Conservation (phyloP, 2,113 vertebrate genomes). For the Platycercus adscitus region DNA sequence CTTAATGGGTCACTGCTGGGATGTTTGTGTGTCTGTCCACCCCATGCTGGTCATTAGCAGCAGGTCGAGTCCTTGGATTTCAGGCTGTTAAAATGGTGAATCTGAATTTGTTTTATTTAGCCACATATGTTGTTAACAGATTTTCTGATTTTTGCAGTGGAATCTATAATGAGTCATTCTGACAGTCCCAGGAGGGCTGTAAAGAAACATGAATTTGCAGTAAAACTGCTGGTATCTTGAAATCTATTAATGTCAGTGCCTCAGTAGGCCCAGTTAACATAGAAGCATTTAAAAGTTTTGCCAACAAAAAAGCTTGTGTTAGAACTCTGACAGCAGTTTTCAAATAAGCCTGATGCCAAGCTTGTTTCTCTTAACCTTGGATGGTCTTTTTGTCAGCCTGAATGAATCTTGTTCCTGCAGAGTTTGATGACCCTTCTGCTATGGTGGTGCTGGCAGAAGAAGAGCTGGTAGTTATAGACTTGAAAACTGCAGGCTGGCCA, state of each 20-base stretch:
- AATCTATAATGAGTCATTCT: neutral
- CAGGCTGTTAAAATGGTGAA: neutral
- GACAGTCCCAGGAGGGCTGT: neutral
- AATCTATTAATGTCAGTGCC: neutral
- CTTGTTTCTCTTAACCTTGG: neutral
- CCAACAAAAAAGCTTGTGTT: neutral
- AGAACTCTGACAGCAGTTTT: neutral
- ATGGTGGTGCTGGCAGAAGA: constrained; percentile 96
- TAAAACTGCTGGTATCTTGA: neutral
- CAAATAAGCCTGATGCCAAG: neutral
- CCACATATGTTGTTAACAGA: neutral
- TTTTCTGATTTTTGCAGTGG: neutral
- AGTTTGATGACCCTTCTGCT: constrained; percentile 86
- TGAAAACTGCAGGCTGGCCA: constrained; percentile 89
- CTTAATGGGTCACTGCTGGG: constrained; percentile 51
- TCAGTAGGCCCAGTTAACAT: neutral
- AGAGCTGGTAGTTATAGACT: constrained; percentile 93
- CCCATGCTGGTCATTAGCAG: neutral
- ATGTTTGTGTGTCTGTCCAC: neutral
- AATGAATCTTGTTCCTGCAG: constrained; percentile 54
- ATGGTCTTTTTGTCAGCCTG: neutral
- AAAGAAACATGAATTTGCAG: neutral
- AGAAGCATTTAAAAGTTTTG: neutral
- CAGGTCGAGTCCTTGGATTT: neutral
- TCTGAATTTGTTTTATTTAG: neutral